Evolutionary conservation across 2,888 invertebrate genomes (phyloP).

Genomic region (Dryomyza anilis): DNA sequence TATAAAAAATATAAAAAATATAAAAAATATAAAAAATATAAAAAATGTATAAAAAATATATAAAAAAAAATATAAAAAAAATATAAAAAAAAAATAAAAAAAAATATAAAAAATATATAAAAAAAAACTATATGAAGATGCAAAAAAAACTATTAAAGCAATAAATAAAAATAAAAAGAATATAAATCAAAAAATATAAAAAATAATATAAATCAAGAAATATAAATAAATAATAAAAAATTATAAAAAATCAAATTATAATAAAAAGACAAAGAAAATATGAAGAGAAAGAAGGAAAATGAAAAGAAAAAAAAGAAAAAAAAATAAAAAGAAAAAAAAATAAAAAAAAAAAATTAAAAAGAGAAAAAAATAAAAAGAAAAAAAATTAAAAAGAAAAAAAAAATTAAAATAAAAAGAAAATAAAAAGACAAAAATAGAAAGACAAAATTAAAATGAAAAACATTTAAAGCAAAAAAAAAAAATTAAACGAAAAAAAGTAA

Average conservation of each 20-base stretch:
- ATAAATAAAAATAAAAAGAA: slow-evolving; percentile 19
- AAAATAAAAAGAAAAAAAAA: slow-evolving; percentile 33
- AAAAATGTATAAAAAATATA: not conserved
- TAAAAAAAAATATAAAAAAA: not conserved
- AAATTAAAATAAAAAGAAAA: not conserved
- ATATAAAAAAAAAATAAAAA: not conserved
- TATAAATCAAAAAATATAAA: not conserved
- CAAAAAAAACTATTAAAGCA: not conserved
- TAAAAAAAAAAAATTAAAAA: not conserved
- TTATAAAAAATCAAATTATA: too few relatives aligned
- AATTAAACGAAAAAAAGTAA: not conserved
- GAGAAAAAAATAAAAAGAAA: not conserved
- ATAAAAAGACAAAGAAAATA: slow-evolving; percentile 31
- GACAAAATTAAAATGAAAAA: not conserved
- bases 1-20: not conserved
- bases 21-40: not conserved
- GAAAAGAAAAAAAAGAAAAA: slow-evolving; percentile 9
- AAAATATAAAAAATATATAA: not conserved
- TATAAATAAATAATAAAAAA: too few relatives aligned
- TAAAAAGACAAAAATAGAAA: not conserved
- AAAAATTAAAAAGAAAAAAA: not conserved
- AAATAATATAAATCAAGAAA: not conserved
- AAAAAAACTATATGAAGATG: slow-evolving; percentile 29
- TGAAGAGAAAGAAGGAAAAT: slow-evolving; percentile 27
- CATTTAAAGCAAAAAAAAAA: not conserved